phyloP scores from a whole-genome alignment of 2,888 invertebrate genomes.

The Eristalinus aeneus region DNA sequence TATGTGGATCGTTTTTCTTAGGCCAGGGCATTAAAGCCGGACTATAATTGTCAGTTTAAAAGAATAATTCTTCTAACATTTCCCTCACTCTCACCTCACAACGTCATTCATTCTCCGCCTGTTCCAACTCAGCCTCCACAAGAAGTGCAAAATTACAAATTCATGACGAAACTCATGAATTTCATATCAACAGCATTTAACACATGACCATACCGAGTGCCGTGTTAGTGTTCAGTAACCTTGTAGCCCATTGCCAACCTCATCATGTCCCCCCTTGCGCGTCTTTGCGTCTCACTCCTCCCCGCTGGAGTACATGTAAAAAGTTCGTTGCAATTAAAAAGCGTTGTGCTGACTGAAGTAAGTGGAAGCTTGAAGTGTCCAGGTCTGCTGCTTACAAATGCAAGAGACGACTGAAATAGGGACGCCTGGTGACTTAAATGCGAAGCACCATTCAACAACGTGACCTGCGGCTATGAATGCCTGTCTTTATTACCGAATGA shows the following conservation, averaged over 20 bases:
- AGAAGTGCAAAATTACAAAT: background rate
- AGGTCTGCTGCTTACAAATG: background rate
- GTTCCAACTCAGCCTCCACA: background rate
- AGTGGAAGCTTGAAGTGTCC: background rate
- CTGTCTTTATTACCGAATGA: background rate
- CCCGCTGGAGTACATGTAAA: background rate
- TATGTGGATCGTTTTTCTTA: too few relatives aligned
- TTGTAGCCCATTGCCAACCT: constrained; percentile 23
- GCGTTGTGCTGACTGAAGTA: constrained; percentile 1
- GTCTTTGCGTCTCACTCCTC: too few relatives aligned
- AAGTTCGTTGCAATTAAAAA: constrained; percentile 14
- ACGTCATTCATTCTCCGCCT: background rate
- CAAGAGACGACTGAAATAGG: background rate
- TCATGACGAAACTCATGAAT: background rate
- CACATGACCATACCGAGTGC: background rate
- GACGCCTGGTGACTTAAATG: background rate
- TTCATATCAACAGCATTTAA: background rate
- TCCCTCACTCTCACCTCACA: too few relatives aligned
- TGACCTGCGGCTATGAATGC: background rate
- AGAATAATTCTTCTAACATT: too few relatives aligned
- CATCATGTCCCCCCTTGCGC: constrained; percentile 6
- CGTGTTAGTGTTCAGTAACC: constrained; percentile 18
- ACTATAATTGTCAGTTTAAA: too few relatives aligned
- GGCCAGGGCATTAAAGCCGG: too few relatives aligned
- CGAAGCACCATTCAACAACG: background rate